Base-by-base conservation (phyloP, 2,113 vertebrate species). In the Epinephelus lanceolatus region DNA sequence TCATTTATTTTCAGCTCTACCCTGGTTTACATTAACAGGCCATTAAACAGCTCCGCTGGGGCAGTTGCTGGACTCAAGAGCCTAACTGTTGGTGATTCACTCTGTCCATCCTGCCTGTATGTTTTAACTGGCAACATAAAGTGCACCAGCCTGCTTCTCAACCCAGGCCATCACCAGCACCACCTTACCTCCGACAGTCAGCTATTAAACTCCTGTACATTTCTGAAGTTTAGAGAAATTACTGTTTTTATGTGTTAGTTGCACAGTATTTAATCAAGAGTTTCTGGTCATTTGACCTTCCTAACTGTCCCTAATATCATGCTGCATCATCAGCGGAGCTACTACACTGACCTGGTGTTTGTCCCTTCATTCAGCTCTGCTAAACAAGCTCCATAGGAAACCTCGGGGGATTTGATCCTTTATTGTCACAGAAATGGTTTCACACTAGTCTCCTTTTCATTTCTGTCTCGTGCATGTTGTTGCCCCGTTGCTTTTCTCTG, bases 381-480 rank as follows among this genome's bases (percentile, higher is more conserved):
- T 86, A 75, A 74, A 79, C 74, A 37, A 42, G 21, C 76, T 83
- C 73, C 59, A 79, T 53, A 62, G 84, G 59, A 72, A 82, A 80
- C 69, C 71, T 86, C 25, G 4, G 49, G 65, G 76, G 69, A 83
- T 81, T 86, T 66, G 69, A 30, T 83, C 45, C 55, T 76, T 74
- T 71, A 84, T 87, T 88, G 83, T 89, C 66, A 86, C 74, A 84
- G 60, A 84, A 83, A 80, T 68, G 8, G 71, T 86, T 89, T 90
- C 89, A 89, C 88, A 76, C 80, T 73, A 56, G 75, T 47, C 67
- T 67, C 68, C 57, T 85, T 84, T 87, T 89, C 52, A 81, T 87
- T 83, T 87, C 76, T 72, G 52, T 84, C 78, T 81, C 55, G 53
- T 87, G 83, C 77, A 73, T 86, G 80, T 83, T 86, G 79, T 84